Evolutionary conservation across 2,888 invertebrate species (phyloP), one percentile per base, ranked within the genome.

Genomic region (Nomada ruficornis): DNA sequence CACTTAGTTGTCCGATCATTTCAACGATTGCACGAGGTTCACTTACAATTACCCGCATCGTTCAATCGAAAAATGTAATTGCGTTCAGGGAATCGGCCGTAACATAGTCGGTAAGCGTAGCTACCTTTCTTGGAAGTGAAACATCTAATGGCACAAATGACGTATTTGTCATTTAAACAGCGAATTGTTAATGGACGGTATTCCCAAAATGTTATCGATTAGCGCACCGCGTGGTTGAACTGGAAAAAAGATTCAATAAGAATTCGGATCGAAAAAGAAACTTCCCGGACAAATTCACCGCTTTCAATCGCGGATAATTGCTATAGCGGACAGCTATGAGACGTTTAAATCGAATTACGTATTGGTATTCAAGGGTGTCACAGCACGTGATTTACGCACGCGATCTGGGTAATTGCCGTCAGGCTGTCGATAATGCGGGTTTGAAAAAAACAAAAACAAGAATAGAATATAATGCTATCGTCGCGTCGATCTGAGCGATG

Each of bases 391-490:
- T 73, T 71, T 67, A 65, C 63, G 47, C 59, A 57, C 55, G 59
- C 75, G 65, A 87, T 76, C 73, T 74, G 70, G 60, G 79, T 79
- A 85, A 79, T 85, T 71, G 63, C 20, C 72, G 55, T 69, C 60
- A 11, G 29, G 67, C 52, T 64, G 47, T 47, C 23, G 65, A 83
- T 82, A 79, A 87, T 77, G 72, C 71, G 76, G 71, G 73, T 80
- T 63, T 70, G 52, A 69, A 44, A 82, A 69, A 69, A 44, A 82
- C 2, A 26, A 76, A 79, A 79, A 75, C 80, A 80, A 65, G 77
- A 77, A 83, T 67, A 71, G 74, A 42, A 77, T 55, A 69, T 62
- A 54, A 54, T 84, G 87, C 80, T 84, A 86, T 70, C 55, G 15
- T 15, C 3, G 13, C 11, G 15, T 36, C 71, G 76, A 74, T 65